Evolutionary conservation across 2,797 vertebrate species (phyloP), one percentile per base, ranked within the genome.

Genomic region (Salmo trutta): DNA sequence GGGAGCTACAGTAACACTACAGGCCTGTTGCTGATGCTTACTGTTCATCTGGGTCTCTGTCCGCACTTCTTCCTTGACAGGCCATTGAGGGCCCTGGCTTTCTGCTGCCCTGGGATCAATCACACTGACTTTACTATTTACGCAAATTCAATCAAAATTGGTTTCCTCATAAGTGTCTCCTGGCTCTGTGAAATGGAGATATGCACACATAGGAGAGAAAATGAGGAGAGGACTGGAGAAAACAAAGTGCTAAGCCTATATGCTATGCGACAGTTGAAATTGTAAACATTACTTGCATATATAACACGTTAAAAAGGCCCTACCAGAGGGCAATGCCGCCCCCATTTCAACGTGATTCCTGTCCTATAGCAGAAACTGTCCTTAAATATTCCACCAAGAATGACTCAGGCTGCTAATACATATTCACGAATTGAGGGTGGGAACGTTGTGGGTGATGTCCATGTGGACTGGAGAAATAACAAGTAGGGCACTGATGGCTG

Each of bases 21-120:
- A 33, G 17, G 21, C 70, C 15, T 65, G 75, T 27, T 77, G 47
- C 76, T 73, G 15, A n/a, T 77, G 54, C 75, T 71, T 31, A 27
- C 75, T 62, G 53, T 62, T 53, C 27, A 27, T 67, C 56, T 77
- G 69, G 24, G 1, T 69, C 16, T 14, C 3, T 36, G 10, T 51
- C 29, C 15, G 51, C 16, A 33, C 17, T 74, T 41, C 8, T 21
- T 10, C 51, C 51, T 66, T 51, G 70, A 53, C 70, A 71, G 14
- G 5, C 70, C 21, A 24, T 71, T 41, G 10, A 31, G 41, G 29
- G 5, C 15, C 16, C 17, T 27, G 56, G 54, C 54, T 36, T 33
- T 59, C 52, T 69, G 29, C 66, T 76, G 21, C 16, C 52, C 52
- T 70, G 29, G 12, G 52, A 56, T 52, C 56, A 52, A 65, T 72